These are phyloP conservation scores for Xylota sylvarum DNA, from an alignment of 2,888 invertebrate species.

Conservation along the genomic window DNA sequence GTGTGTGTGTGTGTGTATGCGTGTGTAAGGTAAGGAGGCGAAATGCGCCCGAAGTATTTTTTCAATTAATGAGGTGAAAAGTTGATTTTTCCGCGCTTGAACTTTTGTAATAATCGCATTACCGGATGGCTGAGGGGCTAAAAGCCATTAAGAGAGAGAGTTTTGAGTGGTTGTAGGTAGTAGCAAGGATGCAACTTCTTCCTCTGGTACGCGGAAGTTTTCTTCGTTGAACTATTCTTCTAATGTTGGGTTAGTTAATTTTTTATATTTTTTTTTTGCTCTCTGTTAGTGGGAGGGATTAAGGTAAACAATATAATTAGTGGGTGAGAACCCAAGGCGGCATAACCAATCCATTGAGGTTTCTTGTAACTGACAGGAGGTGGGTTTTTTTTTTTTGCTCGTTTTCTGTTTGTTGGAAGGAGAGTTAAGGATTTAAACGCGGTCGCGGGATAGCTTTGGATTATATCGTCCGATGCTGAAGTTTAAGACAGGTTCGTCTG, in stretches of 20 bases:
- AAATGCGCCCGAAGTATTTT: slow-evolving; percentile 50
- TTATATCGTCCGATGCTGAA: too few relatives aligned
- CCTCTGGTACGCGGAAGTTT: neutral
- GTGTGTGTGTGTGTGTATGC: neutral
- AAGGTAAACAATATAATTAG: slow-evolving; percentile 4
- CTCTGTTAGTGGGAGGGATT: neutral
- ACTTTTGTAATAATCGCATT: slow-evolving; percentile 58
- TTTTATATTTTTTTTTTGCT: too few relatives aligned
- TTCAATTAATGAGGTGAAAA: slow-evolving; percentile 61
- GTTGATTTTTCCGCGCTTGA: slow-evolving; percentile 50
- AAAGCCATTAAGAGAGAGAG: slow-evolving; percentile 14
- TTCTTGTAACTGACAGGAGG: too few relatives aligned
- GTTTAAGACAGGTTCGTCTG: too few relatives aligned
- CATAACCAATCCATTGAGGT: neutral
- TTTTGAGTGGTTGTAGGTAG: neutral
- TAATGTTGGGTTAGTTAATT: slow-evolving; percentile 13
- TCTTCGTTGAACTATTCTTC: slow-evolving; percentile 8
- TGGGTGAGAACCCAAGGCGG: neutral
- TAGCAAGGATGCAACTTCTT: slow-evolving; percentile 13
- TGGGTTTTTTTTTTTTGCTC: too few relatives aligned
- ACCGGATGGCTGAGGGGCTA: slow-evolving; percentile 12
- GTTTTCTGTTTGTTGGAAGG: too few relatives aligned
- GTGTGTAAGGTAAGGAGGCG: neutral
- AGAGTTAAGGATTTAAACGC: too few relatives aligned
- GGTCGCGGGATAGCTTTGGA: too few relatives aligned